Conservation (phyloP, 2,888 invertebrate genomes). For the Dryocosmus kuriphilus region DNA sequence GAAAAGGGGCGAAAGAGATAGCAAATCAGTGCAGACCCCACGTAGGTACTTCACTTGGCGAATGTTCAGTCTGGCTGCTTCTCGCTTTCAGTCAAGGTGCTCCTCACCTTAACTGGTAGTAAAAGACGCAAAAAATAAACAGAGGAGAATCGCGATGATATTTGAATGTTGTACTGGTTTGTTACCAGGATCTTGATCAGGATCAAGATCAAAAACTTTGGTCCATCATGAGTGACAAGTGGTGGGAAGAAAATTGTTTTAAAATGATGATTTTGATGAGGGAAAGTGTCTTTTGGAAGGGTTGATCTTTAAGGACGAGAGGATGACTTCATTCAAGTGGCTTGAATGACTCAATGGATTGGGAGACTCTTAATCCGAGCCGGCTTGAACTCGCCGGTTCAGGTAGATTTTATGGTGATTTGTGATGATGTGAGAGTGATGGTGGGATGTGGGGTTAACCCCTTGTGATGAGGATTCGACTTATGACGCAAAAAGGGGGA, state of each 20-base stretch:
- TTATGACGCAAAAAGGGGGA: not conserved
- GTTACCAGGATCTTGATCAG: too few species aligned
- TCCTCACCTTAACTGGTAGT: not conserved
- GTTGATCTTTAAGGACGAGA: not conserved
- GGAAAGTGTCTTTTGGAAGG: not conserved
- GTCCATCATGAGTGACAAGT: not conserved
- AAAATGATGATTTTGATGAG: not conserved
- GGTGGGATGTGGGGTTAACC: constrained; percentile 3
- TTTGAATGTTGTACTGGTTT: constrained; percentile 9
- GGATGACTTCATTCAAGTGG: constrained; percentile 46
- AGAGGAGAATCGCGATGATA: not conserved
- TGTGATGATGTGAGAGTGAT: constrained; percentile 7
- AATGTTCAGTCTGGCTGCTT: constrained; percentile 53
- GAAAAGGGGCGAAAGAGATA: constrained; percentile 47
- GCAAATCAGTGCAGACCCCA: constrained; percentile 50
- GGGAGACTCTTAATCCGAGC: constrained; percentile 50
- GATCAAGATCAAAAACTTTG: not conserved
- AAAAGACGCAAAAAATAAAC: constrained; percentile 14
- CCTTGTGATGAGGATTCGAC: not conserved
- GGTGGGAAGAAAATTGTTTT: not conserved
- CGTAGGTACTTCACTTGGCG: constrained; percentile 57
- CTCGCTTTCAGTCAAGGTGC: constrained; percentile 42
- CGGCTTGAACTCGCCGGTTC: constrained; percentile 40
- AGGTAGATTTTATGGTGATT: not conserved
- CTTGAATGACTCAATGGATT: constrained; percentile 57